Evolutionary conservation across 2,797 vertebrate genomes (phyloP).

Genomic region (Tinamus major): DNA sequence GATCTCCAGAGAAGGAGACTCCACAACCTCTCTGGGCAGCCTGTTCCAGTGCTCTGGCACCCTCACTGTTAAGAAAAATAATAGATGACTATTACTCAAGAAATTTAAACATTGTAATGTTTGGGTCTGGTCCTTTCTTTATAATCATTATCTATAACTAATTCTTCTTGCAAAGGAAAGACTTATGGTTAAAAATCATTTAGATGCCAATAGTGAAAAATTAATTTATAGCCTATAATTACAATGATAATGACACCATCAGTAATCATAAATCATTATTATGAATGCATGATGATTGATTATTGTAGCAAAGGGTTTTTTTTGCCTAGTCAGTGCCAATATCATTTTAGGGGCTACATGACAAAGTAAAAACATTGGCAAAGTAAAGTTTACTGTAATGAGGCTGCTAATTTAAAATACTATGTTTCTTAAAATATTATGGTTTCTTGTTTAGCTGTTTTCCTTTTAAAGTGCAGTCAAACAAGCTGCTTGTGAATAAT

Average conservation of each 20-base stretch:
- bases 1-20: too few relatives aligned
- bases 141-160: neutral
- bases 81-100: neutral
- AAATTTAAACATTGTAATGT: neutral
- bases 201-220: conserved; percentile 55
- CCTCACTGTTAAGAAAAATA: too few relatives aligned
- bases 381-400: conserved; percentile 17
- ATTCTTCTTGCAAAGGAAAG: neutral
- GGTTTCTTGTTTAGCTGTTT: conserved; percentile 43
- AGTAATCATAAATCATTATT: conserved; percentile 44
- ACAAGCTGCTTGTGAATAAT: conserved; percentile 58
- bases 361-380: conserved; percentile 1
- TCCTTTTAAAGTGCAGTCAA: conserved; percentile 40
- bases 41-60: too few relatives aligned
- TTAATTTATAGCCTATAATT: conserved; percentile 48
- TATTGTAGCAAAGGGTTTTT: neutral
- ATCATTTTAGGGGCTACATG: neutral
- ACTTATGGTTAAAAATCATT: neutral
- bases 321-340: neutral
- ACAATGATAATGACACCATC: conserved; percentile 32
- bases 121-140: neutral
- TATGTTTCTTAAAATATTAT: conserved; percentile 47
- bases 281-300: conserved; percentile 7
- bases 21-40: too few relatives aligned
- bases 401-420: neutral